Conservation (phyloP, 1,140 invertebrate species). For the Ceratina japonica region DNA sequence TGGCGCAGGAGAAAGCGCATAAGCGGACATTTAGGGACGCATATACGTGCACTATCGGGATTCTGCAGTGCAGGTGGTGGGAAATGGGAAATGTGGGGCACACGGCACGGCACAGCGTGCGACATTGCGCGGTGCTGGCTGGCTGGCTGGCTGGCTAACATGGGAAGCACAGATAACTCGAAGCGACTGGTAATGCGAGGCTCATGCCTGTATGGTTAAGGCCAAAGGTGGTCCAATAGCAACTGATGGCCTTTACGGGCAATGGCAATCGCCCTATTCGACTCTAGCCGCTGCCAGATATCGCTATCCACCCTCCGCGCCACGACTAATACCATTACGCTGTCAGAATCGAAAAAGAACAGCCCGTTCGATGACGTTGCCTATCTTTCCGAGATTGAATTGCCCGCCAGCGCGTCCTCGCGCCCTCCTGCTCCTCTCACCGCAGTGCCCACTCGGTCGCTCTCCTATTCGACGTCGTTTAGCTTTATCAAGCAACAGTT, state of each 20-base stretch:
- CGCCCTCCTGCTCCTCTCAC: background rate
- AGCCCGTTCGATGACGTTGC: conserved; percentile 33
- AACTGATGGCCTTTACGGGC: conserved; percentile 57
- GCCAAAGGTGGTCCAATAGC: conserved; percentile 67
- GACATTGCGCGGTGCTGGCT: conserved; percentile 26
- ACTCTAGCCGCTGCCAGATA: conserved; percentile 16
- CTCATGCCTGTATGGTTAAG: conserved; percentile 64
- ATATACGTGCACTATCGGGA: conserved; percentile 74
- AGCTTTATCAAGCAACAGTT: conserved; percentile 17
- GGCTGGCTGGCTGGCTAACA: conserved; percentile 55
- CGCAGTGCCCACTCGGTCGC: background rate
- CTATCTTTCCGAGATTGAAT: conserved; percentile 43
- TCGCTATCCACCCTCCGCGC: background rate
- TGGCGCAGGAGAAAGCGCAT: conserved; percentile 54
- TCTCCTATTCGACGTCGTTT: background rate
- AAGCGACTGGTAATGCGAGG: conserved; percentile 71
- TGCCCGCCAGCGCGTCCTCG: background rate
- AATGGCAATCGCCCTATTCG: conserved; percentile 30
- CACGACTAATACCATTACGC: conserved; percentile 42
- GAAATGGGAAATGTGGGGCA: conserved; percentile 34
- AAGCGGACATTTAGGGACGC: conserved; percentile 43
- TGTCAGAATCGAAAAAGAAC: conserved; percentile 43
- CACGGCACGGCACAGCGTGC: conserved; percentile 12
- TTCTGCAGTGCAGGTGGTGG: conserved; percentile 74
- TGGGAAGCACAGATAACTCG: conserved; percentile 75